Evolutionary conservation across 2,113 vertebrate species (phyloP).

Genomic region (Alouatta palliata): DNA sequence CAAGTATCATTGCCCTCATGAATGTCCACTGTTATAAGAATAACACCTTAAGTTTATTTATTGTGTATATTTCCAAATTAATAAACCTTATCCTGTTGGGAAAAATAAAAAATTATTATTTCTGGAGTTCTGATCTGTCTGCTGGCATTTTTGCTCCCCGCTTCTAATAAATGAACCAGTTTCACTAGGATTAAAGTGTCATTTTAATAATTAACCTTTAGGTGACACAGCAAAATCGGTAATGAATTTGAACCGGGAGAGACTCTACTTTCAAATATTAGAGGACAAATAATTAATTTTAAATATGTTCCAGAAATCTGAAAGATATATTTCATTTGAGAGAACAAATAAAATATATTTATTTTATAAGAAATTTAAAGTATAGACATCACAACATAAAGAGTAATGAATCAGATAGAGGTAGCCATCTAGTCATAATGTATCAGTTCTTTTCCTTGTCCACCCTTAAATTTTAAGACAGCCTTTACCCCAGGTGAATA

Average conservation of each 20-base stretch:
- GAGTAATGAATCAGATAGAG: conserved; percentile 55
- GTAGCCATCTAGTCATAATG: conserved; percentile 46
- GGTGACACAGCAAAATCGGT: conserved; percentile 35
- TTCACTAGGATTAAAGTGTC: conserved; percentile 59
- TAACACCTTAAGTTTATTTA: conserved; percentile 65
- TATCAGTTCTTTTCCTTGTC: background rate
- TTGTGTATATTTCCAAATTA: conserved; percentile 28
- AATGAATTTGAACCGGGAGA: conserved; percentile 47
- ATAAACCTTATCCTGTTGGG: conserved; percentile 20
- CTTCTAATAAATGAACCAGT: conserved; percentile 57
- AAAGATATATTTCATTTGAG: conserved; percentile 55
- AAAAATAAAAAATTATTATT: conserved; percentile 15
- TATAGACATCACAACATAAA: conserved; percentile 41
- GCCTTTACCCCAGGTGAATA: background rate
- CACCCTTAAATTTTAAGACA: conserved; percentile 26
- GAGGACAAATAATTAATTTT: conserved; percentile 61
- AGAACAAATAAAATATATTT: conserved; percentile 31
- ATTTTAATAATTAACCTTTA: conserved; percentile 64
- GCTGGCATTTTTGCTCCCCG: conserved; percentile 58
- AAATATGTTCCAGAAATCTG: conserved; percentile 46
- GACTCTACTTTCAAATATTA: conserved; percentile 58
- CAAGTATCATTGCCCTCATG: conserved; percentile 62
- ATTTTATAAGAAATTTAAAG: conserved; percentile 49
- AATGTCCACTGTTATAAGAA: conserved; percentile 62
- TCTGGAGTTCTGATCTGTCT: conserved; percentile 28